These are phyloP conservation scores for Myopa testacea DNA, from an alignment of 2,888 invertebrate species.

Conservation along the genomic window DNA sequence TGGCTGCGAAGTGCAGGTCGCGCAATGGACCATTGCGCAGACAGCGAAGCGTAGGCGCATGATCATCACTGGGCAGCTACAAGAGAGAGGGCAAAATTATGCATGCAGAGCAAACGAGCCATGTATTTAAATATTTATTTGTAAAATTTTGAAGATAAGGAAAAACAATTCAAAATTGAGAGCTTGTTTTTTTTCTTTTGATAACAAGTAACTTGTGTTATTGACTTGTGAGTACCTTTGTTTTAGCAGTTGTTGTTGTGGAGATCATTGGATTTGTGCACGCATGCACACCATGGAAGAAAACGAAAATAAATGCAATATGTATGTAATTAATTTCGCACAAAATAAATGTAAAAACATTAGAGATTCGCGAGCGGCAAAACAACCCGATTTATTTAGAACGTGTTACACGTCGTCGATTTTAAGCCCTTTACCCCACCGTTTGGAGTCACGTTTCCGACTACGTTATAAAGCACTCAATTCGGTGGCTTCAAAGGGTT, in stretches of 20 bases:
- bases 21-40: constrained; percentile 63
- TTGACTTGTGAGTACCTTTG: constrained; percentile 51
- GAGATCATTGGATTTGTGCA: constrained; percentile 57
- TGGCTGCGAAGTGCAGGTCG: constrained; percentile 58
- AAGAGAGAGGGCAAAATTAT: constrained; percentile 41
- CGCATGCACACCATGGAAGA: constrained; percentile 28
- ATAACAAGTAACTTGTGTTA: not conserved
- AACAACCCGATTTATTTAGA: not conserved
- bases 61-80: constrained; percentile 60
- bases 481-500: no score
- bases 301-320: constrained; percentile 17
- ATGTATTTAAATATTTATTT: not conserved
- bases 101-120: not conserved
- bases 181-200: no score
- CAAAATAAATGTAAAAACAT: constrained; percentile 21
- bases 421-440: not conserved
- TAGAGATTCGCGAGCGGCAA: not conserved
- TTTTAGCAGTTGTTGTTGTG: constrained; percentile 56
- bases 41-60: constrained; percentile 60
- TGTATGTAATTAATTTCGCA: constrained; percentile 7
- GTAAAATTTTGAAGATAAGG: not conserved
- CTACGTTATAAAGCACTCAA: no score
- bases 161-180: not conserved
- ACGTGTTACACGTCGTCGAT: not conserved
- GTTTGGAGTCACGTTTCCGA: no score